phyloP scores from a whole-genome alignment of 2,888 invertebrate species.

The Epistrophe eligans region DNA sequence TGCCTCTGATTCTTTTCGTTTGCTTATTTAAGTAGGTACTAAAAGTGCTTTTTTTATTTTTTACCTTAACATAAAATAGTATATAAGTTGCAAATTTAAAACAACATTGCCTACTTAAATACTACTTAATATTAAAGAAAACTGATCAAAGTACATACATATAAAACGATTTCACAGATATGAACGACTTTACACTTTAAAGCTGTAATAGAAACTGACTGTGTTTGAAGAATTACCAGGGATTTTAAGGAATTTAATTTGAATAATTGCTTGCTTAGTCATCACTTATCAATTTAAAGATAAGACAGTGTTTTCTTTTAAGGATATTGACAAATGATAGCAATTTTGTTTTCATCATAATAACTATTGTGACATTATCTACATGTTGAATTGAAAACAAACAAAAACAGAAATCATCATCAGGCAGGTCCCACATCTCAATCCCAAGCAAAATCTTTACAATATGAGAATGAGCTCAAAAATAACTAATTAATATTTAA shows the following conservation, averaged over 20 bases:
- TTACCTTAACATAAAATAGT: constrained; percentile 52
- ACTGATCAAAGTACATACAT: background rate
- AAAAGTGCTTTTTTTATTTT: no score
- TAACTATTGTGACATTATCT: background rate
- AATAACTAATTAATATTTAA: background rate
- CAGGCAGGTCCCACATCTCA: background rate
- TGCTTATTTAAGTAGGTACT: no score
- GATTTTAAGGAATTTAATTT: background rate
- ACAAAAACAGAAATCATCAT: constrained; percentile 6
- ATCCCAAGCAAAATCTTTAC: background rate
- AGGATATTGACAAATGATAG: background rate
- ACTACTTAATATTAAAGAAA: constrained; percentile 68
- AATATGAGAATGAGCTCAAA: background rate
- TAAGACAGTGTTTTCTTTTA: background rate
- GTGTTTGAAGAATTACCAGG: background rate
- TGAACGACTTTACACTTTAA: background rate
- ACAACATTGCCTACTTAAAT: constrained; percentile 61
- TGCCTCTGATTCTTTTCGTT: no score
- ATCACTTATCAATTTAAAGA: background rate
- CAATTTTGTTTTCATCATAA: background rate
- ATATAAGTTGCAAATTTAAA: constrained; percentile 41
- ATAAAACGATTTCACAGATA: background rate
- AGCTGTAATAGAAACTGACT: background rate
- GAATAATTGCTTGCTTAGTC: background rate
- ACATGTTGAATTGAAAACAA: background rate